These are phyloP conservation scores for Metacarcinus magister DNA, from an alignment of 2,888 invertebrate genomes.

Conservation along the genomic window DNA sequence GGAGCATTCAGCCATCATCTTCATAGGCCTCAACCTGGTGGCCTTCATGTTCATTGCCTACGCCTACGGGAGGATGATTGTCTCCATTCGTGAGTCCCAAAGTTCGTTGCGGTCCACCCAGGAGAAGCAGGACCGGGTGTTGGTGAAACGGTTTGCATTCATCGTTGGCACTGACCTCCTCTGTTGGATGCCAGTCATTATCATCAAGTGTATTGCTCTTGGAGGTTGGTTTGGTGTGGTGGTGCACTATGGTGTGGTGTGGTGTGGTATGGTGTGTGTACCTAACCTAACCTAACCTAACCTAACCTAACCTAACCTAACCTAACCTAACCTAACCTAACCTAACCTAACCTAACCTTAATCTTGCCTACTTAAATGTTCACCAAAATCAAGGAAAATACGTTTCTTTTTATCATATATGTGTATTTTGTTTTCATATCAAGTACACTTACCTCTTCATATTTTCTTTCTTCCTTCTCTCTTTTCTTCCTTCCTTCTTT, in stretches of 20 bases:
- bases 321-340: no score
- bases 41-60: constrained; percentile 87
- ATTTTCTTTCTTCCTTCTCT: background rate
- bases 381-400: no score
- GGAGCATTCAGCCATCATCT: constrained; percentile 88
- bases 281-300: no score
- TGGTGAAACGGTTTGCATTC: constrained; percentile 87
- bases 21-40: constrained; percentile 87
- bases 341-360: no score
- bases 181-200: constrained; percentile 88
- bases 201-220: constrained; percentile 87
- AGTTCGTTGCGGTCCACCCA: constrained; percentile 87
- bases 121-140: constrained; percentile 87
- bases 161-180: constrained; percentile 88
- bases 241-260: background rate
- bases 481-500: background rate
- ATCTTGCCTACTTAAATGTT: no score
- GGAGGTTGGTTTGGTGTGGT: constrained; percentile 85
- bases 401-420: background rate
- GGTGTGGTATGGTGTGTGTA: background rate
- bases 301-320: no score
- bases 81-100: constrained; percentile 87
- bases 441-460: constrained; percentile 68
- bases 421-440: background rate
- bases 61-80: constrained; percentile 87